Evolutionary conservation across 2,797 vertebrate genomes (phyloP).

Genomic region (Fundulus diaphanus): DNA sequence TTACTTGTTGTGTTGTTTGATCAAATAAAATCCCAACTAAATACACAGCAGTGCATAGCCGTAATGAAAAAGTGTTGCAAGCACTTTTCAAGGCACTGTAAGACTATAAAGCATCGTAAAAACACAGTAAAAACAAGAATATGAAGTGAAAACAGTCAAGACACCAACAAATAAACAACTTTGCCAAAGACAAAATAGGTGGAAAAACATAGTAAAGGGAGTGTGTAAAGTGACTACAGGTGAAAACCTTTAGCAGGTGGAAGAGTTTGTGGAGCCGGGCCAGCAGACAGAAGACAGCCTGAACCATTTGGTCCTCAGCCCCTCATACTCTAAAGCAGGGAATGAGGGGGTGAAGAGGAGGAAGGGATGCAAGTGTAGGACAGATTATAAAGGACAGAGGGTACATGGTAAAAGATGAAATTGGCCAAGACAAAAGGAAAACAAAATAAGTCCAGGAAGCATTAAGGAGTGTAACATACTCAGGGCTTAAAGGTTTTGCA

Average conservation of each 20-base stretch:
- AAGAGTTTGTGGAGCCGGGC: slow-evolving; percentile 98
- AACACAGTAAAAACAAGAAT: not conserved
- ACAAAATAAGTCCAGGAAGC: slow-evolving; percentile 29
- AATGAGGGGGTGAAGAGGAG: slow-evolving; percentile 14
- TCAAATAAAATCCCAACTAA: too few species aligned
- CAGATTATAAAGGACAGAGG: not conserved
- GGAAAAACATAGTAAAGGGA: slow-evolving; percentile 21
- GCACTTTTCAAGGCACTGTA: too few species aligned
- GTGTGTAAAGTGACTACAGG: slow-evolving; percentile 64
- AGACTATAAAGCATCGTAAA: too few species aligned
- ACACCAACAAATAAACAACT: not conserved
- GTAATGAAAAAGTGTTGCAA: too few species aligned
- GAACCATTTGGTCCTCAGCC: slow-evolving; percentile 94
- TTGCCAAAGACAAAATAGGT: slow-evolving; percentile 4
- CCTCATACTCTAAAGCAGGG: slow-evolving; percentile 86
- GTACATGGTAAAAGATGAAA: slow-evolving; percentile 3
- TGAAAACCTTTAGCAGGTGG: slow-evolving; percentile 94
- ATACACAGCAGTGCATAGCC: too few species aligned
- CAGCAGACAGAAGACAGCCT: slow-evolving; percentile 96
- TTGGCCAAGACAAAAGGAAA: not conserved
- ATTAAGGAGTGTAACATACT: slow-evolving; percentile 8
- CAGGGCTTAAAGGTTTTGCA: not conserved
- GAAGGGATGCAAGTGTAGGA: slow-evolving; percentile 11
- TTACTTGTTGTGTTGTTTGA: too few species aligned
- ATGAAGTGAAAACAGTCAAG: slow-evolving; percentile 11